Conservation (phyloP, 1,140 invertebrate genomes). For the Polyergus mexicanus region DNA sequence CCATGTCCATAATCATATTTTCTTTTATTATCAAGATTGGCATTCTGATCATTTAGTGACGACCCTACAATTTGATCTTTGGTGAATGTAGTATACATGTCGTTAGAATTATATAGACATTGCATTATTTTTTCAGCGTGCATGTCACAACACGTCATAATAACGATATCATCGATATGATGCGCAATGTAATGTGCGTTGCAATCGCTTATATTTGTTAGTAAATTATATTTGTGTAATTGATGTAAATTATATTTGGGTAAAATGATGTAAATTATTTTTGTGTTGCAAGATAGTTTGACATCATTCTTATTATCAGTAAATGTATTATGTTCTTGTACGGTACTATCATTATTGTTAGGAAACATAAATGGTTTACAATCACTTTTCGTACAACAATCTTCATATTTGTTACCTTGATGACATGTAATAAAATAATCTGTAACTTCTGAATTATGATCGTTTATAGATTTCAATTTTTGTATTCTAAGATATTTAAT, state of each 20-base stretch:
- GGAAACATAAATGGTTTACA: slow-evolving; percentile 51
- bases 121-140: slow-evolving; percentile 53
- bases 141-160: slow-evolving; percentile 54
- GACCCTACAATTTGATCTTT: slow-evolving; percentile 59
- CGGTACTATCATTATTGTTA: slow-evolving; percentile 24
- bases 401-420: slow-evolving; percentile 33
- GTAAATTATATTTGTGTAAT: slow-evolving; percentile 40
- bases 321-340: slow-evolving; percentile 37
- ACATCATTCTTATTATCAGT: slow-evolving; percentile 23
- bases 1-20: not conserved
- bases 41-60: slow-evolving; percentile 19
- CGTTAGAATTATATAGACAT: slow-evolving; percentile 40
- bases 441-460: slow-evolving; percentile 33
- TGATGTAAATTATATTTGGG: too few species aligned
- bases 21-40: slow-evolving; percentile 27
- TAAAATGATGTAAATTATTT: slow-evolving; percentile 25
- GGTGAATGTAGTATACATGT: slow-evolving; percentile 66
- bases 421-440: slow-evolving; percentile 29
- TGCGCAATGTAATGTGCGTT: slow-evolving; percentile 69
- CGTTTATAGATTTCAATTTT: slow-evolving; percentile 25
- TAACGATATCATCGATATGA: slow-evolving; percentile 60
- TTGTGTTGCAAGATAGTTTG: slow-evolving; percentile 41
- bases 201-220: slow-evolving; percentile 17
- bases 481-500: slow-evolving; percentile 16
- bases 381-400: slow-evolving; percentile 48